Percentiles rank a stretch among this genome's conserved stretches.
Conservation (phyloP, 1,140 invertebrate species). For the Trialeurodes vaporariorum region DNA sequence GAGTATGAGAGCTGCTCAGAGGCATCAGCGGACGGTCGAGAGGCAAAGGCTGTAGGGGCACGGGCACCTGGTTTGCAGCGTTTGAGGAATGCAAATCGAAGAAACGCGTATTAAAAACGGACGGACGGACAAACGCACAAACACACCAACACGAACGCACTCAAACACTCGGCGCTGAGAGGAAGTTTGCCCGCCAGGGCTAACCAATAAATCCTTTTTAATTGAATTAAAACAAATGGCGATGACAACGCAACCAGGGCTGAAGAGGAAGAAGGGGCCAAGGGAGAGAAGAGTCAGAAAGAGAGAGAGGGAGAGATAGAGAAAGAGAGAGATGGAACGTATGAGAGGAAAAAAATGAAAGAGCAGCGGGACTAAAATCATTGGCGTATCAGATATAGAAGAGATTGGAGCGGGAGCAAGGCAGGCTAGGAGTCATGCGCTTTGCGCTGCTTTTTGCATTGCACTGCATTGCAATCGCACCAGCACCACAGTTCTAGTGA, state of each 20-base stretch:
- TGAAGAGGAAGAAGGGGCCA: not conserved
- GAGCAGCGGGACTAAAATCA: not conserved
- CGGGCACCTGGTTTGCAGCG: too few relatives aligned
- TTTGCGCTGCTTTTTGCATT: too few relatives aligned
- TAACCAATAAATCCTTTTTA: slow-evolving; percentile 1
- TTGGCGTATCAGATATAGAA: not conserved
- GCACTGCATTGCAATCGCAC: too few relatives aligned
- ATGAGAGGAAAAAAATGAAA: not conserved
- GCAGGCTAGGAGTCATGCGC: too few relatives aligned
- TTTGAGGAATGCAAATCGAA: not conserved
- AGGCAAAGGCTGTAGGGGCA: too few relatives aligned
- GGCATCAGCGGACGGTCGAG: too few relatives aligned
- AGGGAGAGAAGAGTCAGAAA: not conserved
- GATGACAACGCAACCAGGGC: not conserved
- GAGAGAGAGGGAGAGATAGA: too few relatives aligned
- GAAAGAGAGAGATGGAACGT: too few relatives aligned
- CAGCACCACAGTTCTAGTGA: not conserved
- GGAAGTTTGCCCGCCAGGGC: not conserved
- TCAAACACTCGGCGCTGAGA: not conserved
- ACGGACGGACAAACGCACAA: not conserved
- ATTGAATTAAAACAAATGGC: slow-evolving; percentile 1
- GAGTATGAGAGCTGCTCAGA: too few relatives aligned
- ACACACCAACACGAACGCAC: not conserved
- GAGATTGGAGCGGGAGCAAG: not conserved
- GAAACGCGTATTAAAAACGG: not conserved